These are phyloP conservation scores for Cyclophora punctaria DNA, from an alignment of 2,888 invertebrate genomes.

Conservation along the genomic window DNA sequence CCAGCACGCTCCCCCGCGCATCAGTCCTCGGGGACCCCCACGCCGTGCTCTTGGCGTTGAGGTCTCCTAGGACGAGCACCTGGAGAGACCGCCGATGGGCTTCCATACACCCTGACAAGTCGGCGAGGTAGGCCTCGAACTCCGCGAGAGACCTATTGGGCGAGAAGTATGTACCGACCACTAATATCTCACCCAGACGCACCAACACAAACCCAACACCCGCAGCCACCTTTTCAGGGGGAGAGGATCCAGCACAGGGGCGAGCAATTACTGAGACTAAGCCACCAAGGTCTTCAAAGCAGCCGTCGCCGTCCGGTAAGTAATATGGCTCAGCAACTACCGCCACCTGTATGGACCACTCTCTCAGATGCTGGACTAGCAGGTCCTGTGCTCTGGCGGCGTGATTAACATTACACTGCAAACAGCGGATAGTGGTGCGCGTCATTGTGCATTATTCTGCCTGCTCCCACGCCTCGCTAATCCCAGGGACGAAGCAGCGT, in stretches of 20 bases:
- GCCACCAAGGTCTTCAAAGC: neutral
- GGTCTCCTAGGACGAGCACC: neutral
- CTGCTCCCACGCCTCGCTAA: too few species aligned
- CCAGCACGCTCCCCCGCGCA: neutral
- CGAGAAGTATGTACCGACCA: slow-evolving; percentile 17
- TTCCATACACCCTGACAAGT: neutral
- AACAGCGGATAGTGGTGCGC: too few species aligned
- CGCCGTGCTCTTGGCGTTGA: neutral
- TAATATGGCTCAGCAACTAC: too few species aligned
- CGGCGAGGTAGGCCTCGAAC: too few species aligned
- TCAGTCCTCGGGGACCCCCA: neutral
- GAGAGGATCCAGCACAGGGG: slow-evolving; percentile 2
- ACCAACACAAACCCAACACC: slow-evolving; percentile 10
- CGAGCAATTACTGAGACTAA: neutral
- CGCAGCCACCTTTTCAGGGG: neutral
- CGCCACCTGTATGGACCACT: too few species aligned
- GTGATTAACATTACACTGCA: too few species aligned
- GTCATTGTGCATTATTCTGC: too few species aligned
- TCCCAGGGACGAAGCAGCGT: too few species aligned
- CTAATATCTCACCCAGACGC: neutral
- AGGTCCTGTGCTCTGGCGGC: too few species aligned
- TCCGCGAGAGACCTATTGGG: slow-evolving; percentile 11
- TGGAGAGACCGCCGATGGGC: neutral
- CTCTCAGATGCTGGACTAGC: too few species aligned
- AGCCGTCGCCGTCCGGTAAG: too few species aligned